These are phyloP conservation scores for Amblyjoppa fuscipennis DNA, from an alignment of 2,888 invertebrate species.

Conservation along the genomic window DNA sequence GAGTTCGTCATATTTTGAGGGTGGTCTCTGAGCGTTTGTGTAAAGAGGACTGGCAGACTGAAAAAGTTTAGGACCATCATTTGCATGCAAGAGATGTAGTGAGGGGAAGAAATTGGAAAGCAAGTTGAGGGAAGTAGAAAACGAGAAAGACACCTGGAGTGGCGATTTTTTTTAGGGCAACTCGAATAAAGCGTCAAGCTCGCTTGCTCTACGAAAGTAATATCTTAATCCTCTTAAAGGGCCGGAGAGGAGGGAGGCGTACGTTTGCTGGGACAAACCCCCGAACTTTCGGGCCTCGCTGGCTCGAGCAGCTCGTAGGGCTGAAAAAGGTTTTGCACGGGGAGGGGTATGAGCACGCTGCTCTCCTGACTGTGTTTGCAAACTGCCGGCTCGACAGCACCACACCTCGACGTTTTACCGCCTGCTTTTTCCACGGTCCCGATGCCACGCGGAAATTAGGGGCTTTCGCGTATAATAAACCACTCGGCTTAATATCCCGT, in stretches of 20 bases:
- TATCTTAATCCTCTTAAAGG: conserved; percentile 78
- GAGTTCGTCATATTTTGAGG: no score
- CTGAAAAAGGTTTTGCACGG: conserved; percentile 66
- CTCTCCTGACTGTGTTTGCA: conserved; percentile 65
- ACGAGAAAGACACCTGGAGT: conserved; percentile 66
- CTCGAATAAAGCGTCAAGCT: conserved; percentile 70
- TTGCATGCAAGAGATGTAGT: background rate
- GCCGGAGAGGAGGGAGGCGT: conserved; percentile 50
- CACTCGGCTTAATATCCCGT: conserved; percentile 63
- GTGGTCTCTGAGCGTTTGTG: no score
- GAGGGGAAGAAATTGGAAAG: background rate
- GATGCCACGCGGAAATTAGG: conserved; percentile 54
- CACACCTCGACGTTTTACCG: conserved; percentile 50
- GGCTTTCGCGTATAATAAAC: conserved; percentile 62
- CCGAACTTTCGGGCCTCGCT: conserved; percentile 21
- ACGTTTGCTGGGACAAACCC: conserved; percentile 24
- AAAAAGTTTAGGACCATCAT: background rate
- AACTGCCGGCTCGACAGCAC: conserved; percentile 60
- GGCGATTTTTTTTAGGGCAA: conserved; percentile 69
- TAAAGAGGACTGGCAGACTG: no score
- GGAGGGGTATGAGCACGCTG: conserved; percentile 28
- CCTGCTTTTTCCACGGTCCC: conserved; percentile 26
- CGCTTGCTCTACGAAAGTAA: conserved; percentile 72
- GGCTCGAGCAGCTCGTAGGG: conserved; percentile 47
- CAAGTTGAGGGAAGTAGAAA: background rate